Conservation (phyloP, 30 jellyfish, hydroid and myxozoan genomes). For the Aurelia coerulea region DNA sequence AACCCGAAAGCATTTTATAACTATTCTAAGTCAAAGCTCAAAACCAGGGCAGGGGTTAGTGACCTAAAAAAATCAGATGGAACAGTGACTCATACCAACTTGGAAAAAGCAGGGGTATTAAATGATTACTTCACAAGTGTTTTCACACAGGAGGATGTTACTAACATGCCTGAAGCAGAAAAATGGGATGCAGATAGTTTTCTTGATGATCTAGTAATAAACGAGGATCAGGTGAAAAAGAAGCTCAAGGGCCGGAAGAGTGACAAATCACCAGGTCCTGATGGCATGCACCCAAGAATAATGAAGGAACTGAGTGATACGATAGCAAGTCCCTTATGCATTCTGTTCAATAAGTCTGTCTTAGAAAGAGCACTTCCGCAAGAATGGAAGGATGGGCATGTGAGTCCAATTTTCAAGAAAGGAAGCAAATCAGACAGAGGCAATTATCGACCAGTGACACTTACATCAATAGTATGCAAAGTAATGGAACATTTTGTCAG, state of each 20-base stretch:
- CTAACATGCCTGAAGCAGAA: conserved; percentile 15
- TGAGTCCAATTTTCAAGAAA: no score
- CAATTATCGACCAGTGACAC: no score
- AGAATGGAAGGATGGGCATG: no score
- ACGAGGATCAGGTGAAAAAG: conserved; percentile 9
- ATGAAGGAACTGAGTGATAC: conserved; percentile 32
- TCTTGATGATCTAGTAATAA: background rate
- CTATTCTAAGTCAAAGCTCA: background rate
- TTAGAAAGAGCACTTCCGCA: no score
- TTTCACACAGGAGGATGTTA: no score
- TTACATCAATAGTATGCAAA: no score
- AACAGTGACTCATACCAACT: background rate
- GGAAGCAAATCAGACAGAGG: no score
- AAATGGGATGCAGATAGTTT: conserved; percentile 11
- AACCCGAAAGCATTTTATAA: background rate
- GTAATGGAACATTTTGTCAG: no score
- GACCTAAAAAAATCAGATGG: conserved; percentile 2
- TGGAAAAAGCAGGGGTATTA: conserved; percentile 2
- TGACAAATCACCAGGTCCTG: conserved; percentile 34
- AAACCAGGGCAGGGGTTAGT: background rate
- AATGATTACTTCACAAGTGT: conserved; percentile 30
- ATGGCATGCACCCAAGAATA: conserved; percentile 28
- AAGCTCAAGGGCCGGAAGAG: conserved; percentile 27
- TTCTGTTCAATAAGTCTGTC: conserved; percentile 17
- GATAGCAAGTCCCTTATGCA: conserved; percentile 19